Evolutionary conservation across 1,140 invertebrate species (phyloP).

Genomic region (Trichonephila clavata): DNA sequence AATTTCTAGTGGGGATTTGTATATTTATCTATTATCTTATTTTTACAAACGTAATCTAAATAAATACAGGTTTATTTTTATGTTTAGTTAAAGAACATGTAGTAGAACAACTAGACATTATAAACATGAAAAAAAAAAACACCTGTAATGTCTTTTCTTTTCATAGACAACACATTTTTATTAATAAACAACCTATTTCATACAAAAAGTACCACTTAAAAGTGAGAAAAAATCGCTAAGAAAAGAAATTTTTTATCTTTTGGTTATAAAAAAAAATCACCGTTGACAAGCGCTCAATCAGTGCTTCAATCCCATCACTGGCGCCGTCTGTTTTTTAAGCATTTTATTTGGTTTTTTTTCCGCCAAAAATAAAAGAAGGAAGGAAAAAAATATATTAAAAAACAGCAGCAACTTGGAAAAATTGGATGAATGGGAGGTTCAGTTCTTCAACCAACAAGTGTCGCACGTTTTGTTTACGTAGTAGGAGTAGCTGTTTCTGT

Average conservation of each 20-base stretch:
- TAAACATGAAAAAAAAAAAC: too few relatives aligned
- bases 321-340: constrained; percentile 22
- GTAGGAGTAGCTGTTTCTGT: constrained; percentile 61
- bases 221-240: not conserved
- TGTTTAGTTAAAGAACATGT: too few relatives aligned
- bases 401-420: not conserved
- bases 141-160: too few relatives aligned
- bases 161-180: too few relatives aligned
- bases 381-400: not conserved
- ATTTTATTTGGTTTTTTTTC: not conserved
- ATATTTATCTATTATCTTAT: too few relatives aligned
- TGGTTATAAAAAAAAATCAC: not conserved
- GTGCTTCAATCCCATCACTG: not conserved
- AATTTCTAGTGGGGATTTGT: too few relatives aligned
- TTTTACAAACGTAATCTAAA: too few relatives aligned
- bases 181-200: too few relatives aligned
- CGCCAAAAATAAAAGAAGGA: not conserved
- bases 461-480: constrained; percentile 65
- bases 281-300: constrained; percentile 29
- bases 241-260: not conserved
- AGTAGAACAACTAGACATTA: too few relatives aligned
- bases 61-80: too few relatives aligned
- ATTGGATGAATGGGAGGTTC: not conserved
- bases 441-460: constrained; percentile 54
- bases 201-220: too few relatives aligned